These are phyloP conservation scores for Onchidella celtica DNA, from an alignment of 2,888 invertebrate genomes.

Conservation along the genomic window DNA sequence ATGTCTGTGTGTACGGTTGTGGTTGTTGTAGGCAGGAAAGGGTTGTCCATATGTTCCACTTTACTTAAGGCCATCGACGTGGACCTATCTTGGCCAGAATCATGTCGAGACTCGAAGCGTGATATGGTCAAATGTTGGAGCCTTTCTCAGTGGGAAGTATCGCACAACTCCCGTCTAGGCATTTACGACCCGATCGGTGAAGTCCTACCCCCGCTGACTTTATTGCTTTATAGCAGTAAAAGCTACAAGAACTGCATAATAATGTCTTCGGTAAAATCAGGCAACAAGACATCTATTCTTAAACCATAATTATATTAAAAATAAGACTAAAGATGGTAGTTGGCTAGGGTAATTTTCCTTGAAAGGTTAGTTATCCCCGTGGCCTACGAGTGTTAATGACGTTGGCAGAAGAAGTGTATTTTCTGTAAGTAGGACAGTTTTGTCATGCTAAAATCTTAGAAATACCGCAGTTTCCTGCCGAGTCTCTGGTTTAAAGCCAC, in stretches of 20 bases:
- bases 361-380: no score
- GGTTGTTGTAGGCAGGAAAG: not conserved
- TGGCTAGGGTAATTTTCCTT: no score
- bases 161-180: not conserved
- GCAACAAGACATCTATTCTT: no score
- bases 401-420: no score
- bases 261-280: no score
- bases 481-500: no score
- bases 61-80: not conserved
- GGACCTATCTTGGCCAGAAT: not conserved
- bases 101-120: not conserved
- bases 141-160: slow-evolving; percentile 10
- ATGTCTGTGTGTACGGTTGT: not conserved
- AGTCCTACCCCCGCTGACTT: slow-evolving; percentile 1
- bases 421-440: no score
- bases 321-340: no score
- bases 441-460: no score
- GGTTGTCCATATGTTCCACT: not conserved
- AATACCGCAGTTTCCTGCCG: no score
- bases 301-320: no score
- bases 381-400: no score
- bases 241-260: not conserved
- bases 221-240: not conserved
- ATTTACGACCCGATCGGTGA: not conserved
- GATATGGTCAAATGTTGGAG: not conserved